These are phyloP conservation scores for Mionectes olivaceus DNA, from an alignment of 2,797 vertebrate species.

Conservation along the genomic window DNA sequence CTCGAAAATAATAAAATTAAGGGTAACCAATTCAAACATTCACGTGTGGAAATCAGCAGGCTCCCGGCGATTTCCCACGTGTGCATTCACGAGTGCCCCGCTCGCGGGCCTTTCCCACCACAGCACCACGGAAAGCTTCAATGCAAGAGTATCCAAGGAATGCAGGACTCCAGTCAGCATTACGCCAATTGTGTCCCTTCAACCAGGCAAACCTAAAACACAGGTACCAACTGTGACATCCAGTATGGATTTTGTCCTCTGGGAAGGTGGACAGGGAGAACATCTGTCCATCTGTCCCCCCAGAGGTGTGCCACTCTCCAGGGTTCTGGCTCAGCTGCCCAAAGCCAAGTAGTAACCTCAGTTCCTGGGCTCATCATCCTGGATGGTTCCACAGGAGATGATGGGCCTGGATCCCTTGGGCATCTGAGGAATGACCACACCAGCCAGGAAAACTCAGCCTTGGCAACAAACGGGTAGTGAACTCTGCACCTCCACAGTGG, in stretches of 20 bases:
- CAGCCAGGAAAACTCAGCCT: conserved; percentile 37
- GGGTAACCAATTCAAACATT: background rate
- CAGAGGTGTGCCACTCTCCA: background rate
- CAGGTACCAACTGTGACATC: accelerated
- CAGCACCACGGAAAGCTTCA: background rate
- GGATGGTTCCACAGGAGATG: background rate
- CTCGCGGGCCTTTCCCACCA: background rate
- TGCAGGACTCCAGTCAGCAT: background rate
- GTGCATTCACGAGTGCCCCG: background rate
- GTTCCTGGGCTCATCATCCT: background rate
- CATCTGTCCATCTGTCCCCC: background rate
- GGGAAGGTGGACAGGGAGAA: background rate
- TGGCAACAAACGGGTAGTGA: background rate
- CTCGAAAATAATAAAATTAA: background rate
- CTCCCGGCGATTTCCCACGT: background rate
- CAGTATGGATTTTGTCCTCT: background rate
- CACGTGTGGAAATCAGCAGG: background rate
- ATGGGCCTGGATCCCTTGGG: background rate
- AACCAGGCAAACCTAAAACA: background rate
- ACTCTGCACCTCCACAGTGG: background rate
- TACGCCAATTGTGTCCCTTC: background rate
- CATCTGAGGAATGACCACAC: background rate
- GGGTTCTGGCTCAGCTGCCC: background rate
- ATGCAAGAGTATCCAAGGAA: background rate
- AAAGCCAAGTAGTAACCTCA: background rate